These are phyloP conservation scores for Tethya wilhelma DNA, from an alignment of 37 sponge, comb jelly and placozoan species.

Conservation along the genomic window DNA sequence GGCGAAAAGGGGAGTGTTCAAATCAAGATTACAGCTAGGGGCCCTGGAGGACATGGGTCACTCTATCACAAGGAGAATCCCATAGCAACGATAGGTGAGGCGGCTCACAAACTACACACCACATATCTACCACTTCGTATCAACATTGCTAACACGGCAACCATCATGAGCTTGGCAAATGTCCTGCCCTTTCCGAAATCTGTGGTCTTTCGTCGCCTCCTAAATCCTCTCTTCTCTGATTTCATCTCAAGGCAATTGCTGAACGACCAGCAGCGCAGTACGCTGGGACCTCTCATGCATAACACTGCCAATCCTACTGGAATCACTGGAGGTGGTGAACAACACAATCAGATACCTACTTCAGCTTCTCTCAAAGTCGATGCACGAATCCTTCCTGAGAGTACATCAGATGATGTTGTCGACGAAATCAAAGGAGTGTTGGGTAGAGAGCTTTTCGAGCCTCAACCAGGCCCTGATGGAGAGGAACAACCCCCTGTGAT, in stretches of 20 bases:
- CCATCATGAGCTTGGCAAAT: constrained; percentile 50
- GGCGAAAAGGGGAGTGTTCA: constrained; percentile 71
- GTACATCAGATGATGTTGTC: constrained; percentile 55
- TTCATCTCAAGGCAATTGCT: constrained; percentile 40
- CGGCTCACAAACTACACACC: constrained; percentile 46
- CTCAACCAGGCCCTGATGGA: constrained; percentile 10
- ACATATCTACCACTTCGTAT: constrained; percentile 58
- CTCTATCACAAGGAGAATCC: constrained; percentile 67
- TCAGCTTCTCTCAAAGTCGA: constrained; percentile 64
- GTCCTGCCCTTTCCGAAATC: constrained; percentile 50
- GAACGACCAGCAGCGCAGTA: constrained; percentile 38
- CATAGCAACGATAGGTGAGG: constrained; percentile 58
- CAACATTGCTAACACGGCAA: constrained; percentile 30
- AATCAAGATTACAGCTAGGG: constrained; percentile 63
- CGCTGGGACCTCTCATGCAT: constrained; percentile 60
- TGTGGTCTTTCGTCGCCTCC: constrained; percentile 38
- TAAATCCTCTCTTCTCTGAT: constrained; percentile 51
- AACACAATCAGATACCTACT: constrained; percentile 82
- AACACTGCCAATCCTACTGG: constrained; percentile 80
- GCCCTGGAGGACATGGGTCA: constrained; percentile 81
- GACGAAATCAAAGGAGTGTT: constrained; percentile 65
- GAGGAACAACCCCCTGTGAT: constrained; percentile 44
- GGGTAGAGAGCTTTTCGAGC: constrained; percentile 41
- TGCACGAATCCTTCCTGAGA: constrained; percentile 74
- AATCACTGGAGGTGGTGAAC: constrained; percentile 60